These are phyloP conservation scores for Pseudoips prasinana DNA, from an alignment of 2,888 invertebrate genomes.

Conservation along the genomic window DNA sequence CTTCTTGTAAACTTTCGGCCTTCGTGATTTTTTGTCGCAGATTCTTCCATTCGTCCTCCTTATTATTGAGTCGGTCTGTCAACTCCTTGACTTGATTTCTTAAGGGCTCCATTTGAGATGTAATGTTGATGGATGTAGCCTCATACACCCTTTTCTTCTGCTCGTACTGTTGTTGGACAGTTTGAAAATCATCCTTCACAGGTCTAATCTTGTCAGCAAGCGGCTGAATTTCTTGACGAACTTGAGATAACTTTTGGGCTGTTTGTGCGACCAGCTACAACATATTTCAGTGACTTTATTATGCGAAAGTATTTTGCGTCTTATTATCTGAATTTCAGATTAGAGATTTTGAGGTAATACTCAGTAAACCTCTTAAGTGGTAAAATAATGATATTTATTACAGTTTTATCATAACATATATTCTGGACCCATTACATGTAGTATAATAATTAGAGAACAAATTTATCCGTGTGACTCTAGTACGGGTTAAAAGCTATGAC, in stretches of 20 bases:
- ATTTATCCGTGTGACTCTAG: too few relatives aligned
- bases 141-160: constrained; percentile 86
- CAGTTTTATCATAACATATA: too few relatives aligned
- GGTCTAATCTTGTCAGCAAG: constrained; percentile 82
- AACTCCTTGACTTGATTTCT: constrained; percentile 78
- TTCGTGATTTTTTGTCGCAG: constrained; percentile 79
- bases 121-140: constrained; percentile 81
- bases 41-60: constrained; percentile 79
- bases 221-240: constrained; percentile 73
- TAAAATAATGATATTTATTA: too few relatives aligned
- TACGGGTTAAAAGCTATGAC: too few relatives aligned
- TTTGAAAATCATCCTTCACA: constrained; percentile 84
- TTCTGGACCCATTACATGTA: too few relatives aligned
- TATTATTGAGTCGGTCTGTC: constrained; percentile 73
- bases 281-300: background rate
- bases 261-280: constrained; percentile 83
- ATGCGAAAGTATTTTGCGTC: too few relatives aligned
- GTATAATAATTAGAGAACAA: too few relatives aligned
- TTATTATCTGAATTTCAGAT: too few relatives aligned
- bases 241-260: constrained; percentile 75
- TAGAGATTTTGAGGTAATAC: too few relatives aligned
- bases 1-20: constrained; percentile 77
- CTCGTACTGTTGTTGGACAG: constrained; percentile 85
- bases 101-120: constrained; percentile 80
- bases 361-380: too few relatives aligned